Percentiles rank a stretch among this genome's conserved stretches.
Evolutionary conservation across 2,888 invertebrate genomes (phyloP).

Genomic region (Drosophila yooni): DNA sequence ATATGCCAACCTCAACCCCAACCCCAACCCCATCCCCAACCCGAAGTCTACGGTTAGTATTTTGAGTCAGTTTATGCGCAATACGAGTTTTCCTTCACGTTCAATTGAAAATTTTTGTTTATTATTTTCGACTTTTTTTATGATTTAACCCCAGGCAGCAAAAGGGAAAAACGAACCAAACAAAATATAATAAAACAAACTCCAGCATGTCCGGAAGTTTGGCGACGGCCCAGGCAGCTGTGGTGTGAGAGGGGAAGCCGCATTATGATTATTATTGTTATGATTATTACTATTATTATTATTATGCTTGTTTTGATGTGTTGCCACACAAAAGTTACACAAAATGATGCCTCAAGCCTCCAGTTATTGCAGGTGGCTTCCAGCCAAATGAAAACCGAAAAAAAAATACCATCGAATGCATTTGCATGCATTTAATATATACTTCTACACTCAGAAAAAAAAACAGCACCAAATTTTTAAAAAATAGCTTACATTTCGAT

Average conservation of each 20-base stretch:
- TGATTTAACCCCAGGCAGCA: constrained; percentile 74
- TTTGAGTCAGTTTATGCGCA: constrained; percentile 70
- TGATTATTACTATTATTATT: constrained; percentile 40
- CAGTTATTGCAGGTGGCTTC: constrained; percentile 58
- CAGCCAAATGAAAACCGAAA: constrained; percentile 36
- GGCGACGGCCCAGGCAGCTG: constrained; percentile 47
- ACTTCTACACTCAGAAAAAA: not conserved
- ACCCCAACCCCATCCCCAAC: constrained; percentile 5
- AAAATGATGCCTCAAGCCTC: constrained; percentile 29
- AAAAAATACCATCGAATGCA: constrained; percentile 16
- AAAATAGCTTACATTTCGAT: no score
- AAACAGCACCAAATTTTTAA: not conserved
- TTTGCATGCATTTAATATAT: constrained; percentile 33
- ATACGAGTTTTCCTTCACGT: constrained; percentile 78
- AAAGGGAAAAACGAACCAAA: constrained; percentile 25
- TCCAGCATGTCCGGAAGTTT: constrained; percentile 72
- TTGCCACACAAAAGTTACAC: constrained; percentile 39
- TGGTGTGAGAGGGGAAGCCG: constrained; percentile 4
- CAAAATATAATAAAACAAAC: constrained; percentile 17
- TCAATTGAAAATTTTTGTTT: constrained; percentile 79
- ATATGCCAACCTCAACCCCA: constrained; percentile 3
- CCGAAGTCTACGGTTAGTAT: constrained; percentile 19
- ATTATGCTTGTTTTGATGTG: constrained; percentile 42
- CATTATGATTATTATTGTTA: constrained; percentile 32
- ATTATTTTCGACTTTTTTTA: constrained; percentile 79